phyloP scores from a whole-genome alignment of 2,888 invertebrate genomes.

The Drosophila infuscata region DNA sequence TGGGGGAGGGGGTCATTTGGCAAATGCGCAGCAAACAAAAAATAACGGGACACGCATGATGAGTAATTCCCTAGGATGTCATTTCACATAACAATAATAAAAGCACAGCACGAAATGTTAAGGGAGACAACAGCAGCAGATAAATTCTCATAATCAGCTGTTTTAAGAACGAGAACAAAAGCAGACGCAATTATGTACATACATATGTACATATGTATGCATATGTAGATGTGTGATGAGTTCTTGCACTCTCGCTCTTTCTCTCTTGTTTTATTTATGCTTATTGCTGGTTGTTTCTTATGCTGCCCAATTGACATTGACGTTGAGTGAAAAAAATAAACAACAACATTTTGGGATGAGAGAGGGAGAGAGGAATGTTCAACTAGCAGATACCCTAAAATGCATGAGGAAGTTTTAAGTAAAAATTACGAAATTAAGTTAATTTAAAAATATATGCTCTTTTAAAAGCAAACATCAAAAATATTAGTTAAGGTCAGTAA shows the following conservation, averaged over 20 bases:
- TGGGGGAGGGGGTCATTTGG: constrained; percentile 6
- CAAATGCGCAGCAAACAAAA: constrained; percentile 63
- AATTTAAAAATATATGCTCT: not conserved
- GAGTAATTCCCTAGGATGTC: constrained; percentile 41
- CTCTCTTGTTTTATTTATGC: not conserved
- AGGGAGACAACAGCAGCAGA: not conserved
- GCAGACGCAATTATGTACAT: not conserved
- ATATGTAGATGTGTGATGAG: not conserved
- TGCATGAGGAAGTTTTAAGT: not conserved
- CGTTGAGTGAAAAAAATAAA: constrained; percentile 8
- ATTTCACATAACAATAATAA: constrained; percentile 38
- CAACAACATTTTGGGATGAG: not conserved
- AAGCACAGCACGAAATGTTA: constrained; percentile 15
- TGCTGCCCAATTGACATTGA: constrained; percentile 28
- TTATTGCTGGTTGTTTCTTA: constrained; percentile 23
- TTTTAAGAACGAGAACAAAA: constrained; percentile 15
- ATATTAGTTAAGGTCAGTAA: not conserved
- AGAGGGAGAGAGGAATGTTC: no score
- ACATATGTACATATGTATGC: not conserved
- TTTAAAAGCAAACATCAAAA: not conserved
- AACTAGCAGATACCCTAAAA: constrained; percentile 1
- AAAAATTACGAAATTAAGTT: not conserved
- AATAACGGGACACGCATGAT: constrained; percentile 37
- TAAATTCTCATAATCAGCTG: constrained; percentile 51
- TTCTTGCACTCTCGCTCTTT: constrained; percentile 4